phyloP scores from a whole-genome alignment of 2,888 invertebrate genomes.

The Drosophila emarginata region DNA sequence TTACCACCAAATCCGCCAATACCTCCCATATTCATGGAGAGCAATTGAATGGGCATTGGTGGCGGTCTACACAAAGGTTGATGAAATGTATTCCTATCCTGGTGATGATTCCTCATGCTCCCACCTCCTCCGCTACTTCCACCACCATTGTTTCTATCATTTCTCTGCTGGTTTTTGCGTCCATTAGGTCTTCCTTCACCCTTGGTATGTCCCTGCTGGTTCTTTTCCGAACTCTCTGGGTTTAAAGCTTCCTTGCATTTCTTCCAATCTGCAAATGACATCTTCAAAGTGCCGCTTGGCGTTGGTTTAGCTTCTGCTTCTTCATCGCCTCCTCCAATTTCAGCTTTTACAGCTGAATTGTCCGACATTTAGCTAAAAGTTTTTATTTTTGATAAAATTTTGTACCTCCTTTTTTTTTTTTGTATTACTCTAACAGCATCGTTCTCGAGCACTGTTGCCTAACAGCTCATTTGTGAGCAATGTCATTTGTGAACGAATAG shows the following conservation, averaged over 20 bases:
- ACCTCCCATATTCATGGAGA: constrained; percentile 55
- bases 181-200: constrained; percentile 24
- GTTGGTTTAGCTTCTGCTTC: constrained; percentile 12
- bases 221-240: constrained; percentile 3
- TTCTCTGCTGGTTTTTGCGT: constrained; percentile 28
- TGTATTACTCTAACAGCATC: neutral
- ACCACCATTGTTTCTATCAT: constrained; percentile 22
- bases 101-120: constrained; percentile 5
- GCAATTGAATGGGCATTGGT: constrained; percentile 54
- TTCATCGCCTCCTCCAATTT: constrained; percentile 9
- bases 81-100: constrained; percentile 31
- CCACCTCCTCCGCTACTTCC: constrained; percentile 8
- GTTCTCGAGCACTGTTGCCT: neutral
- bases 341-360: constrained; percentile 26
- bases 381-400: neutral
- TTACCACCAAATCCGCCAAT: constrained; percentile 45
- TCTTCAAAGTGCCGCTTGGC: constrained; percentile 34
- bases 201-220: neutral
- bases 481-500: neutral
- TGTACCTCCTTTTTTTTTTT: neutral
- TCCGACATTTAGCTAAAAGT: constrained; percentile 50
- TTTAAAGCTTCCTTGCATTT: constrained; percentile 56
- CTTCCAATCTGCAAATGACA: constrained; percentile 75
- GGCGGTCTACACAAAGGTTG: constrained; percentile 54
- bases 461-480: neutral